phyloP scores from a whole-genome alignment of 2,797 vertebrate genomes.

The Hypotaenidia philippensis region DNA sequence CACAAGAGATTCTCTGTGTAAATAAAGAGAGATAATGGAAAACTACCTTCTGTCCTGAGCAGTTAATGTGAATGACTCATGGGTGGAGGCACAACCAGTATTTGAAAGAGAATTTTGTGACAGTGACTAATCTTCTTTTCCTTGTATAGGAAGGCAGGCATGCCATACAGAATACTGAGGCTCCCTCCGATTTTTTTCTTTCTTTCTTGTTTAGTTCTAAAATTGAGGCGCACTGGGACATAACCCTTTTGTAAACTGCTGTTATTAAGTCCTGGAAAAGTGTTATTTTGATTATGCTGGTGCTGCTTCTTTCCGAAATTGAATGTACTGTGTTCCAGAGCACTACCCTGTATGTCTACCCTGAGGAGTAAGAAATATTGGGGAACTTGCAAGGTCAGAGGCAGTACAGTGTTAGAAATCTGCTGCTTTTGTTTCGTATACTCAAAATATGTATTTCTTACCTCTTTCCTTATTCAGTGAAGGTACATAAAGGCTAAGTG shows the following conservation, averaged over 20 bases:
- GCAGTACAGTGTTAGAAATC: not conserved
- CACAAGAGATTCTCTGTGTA: conserved; percentile 47
- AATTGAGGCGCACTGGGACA: not conserved
- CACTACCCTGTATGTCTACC: not conserved
- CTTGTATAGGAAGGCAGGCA: not conserved
- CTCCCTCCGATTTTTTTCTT: not conserved
- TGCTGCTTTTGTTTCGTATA: not conserved
- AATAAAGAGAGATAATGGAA: conserved; percentile 61
- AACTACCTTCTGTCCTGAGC: conserved; percentile 40
- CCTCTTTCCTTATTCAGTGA: not conserved
- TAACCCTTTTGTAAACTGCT: not conserved
- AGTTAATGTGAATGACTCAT: conserved; percentile 39
- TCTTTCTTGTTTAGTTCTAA: not conserved
- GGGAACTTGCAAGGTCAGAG: conserved; percentile 4
- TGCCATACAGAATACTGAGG: not conserved
- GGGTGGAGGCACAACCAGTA: not conserved
- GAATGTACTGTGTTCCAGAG: not conserved
- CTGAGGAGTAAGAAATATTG: not conserved
- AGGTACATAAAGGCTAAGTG: conserved; percentile 32
- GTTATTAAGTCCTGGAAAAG: not conserved
- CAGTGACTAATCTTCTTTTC: conserved; percentile 38
- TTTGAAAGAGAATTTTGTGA: conserved; percentile 35
- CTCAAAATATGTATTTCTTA: not conserved
- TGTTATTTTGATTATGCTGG: not conserved
- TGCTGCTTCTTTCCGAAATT: not conserved